These are phyloP conservation scores for Scolopax rusticola DNA, from an alignment of 2,797 vertebrate genomes.

Conservation along the genomic window DNA sequence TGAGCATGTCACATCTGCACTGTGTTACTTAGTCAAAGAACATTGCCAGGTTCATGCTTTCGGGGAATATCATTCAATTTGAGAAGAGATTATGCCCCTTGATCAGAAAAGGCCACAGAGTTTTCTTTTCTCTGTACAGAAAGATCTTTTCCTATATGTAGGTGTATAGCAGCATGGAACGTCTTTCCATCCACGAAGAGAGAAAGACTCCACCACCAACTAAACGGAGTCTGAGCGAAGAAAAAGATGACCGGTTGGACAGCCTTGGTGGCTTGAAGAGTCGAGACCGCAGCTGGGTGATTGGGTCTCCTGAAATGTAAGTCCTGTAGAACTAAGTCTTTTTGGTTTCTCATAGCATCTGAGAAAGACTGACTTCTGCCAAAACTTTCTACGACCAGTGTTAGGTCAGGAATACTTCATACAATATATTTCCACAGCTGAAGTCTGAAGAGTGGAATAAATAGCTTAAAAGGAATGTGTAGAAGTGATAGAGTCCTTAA, in stretches of 20 bases:
- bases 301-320: slow-evolving; percentile 97
- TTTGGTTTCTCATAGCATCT: neutral
- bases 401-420: neutral
- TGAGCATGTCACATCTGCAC: neutral
- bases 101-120: neutral
- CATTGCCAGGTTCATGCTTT: neutral
- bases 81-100: neutral
- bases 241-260: slow-evolving; percentile 90
- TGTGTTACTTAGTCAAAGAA: neutral
- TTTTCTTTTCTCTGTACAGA: neutral
- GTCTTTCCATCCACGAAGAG: slow-evolving; percentile 92
- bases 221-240: slow-evolving; percentile 95
- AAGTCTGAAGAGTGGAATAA: neutral
- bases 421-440: neutral
- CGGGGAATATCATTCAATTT: neutral
- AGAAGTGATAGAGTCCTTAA: neutral
- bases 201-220: slow-evolving; percentile 89
- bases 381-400: neutral
- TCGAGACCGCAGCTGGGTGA: slow-evolving; percentile 91
- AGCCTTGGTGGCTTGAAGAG: slow-evolving; percentile 87
- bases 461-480: neutral
- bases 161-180: slow-evolving; percentile 98
- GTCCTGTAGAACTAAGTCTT: slow-evolving; percentile 20
- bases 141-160: slow-evolving; percentile 42
- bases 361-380: neutral